Percentiles rank a stretch among this genome's conserved stretches.
Evolutionary conservation across 2,797 vertebrate species (phyloP).

Genomic region (Thaleichthys pacificus): DNA sequence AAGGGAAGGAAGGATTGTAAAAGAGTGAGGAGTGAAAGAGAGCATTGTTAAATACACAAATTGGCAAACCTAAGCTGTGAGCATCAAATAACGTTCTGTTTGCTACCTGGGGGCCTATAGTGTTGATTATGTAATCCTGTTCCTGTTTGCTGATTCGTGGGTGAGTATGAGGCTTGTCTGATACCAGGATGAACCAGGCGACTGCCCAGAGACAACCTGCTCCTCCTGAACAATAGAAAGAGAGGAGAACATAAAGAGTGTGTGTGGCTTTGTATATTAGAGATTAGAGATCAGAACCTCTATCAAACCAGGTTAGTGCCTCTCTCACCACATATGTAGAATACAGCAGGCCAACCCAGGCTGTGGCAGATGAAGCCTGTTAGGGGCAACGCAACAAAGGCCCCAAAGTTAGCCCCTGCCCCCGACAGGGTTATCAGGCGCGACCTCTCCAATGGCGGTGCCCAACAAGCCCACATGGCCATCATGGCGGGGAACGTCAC

Average conservation of each 20-base stretch:
- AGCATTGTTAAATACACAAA: not conserved
- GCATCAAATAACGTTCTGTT: not conserved
- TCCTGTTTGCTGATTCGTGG: conserved; percentile 78
- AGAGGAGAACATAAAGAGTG: conserved; percentile 4
- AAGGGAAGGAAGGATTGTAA: not conserved
- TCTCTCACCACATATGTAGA: conserved; percentile 84
- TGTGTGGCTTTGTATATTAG: not conserved
- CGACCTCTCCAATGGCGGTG: conserved; percentile 82
- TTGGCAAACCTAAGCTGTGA: not conserved
- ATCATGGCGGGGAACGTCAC: conserved; percentile 86
- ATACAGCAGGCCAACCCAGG: conserved; percentile 85
- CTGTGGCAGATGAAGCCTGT: conserved; percentile 79
- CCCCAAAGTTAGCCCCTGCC: conserved; percentile 81
- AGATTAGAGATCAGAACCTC: too few species aligned
- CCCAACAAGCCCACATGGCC: conserved; percentile 89
- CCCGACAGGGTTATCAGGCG: conserved; percentile 78
- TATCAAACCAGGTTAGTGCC: not conserved
- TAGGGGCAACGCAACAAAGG: conserved; percentile 79
- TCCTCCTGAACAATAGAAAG: conserved; percentile 61
- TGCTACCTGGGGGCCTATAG: conserved; percentile 77
- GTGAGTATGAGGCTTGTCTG: conserved; percentile 78
- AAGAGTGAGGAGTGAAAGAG: not conserved
- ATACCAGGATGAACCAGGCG: conserved; percentile 79
- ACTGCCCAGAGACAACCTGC: conserved; percentile 78
- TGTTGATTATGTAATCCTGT: conserved; percentile 74